phyloP scores from a whole-genome alignment of 1,140 invertebrate species.

The Drosophila navojoa region DNA sequence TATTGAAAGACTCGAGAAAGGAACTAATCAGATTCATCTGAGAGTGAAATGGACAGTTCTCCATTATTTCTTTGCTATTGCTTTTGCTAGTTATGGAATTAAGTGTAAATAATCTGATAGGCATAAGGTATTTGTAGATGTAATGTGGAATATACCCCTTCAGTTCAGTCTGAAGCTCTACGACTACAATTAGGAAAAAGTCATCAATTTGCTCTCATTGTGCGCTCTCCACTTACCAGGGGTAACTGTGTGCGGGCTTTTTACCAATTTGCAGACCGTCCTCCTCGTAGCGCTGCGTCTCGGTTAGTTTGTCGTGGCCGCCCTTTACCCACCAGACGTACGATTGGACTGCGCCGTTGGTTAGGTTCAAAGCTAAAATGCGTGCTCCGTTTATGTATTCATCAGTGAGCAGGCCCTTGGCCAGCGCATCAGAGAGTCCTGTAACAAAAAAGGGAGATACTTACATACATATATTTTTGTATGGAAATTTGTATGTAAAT shows the following conservation, averaged over 20 bases:
- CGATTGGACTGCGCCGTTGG: conserved; percentile 85
- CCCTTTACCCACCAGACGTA: conserved; percentile 86
- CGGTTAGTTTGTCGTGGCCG: conserved; percentile 70
- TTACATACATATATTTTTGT: conserved; percentile 7
- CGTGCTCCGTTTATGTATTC: conserved; percentile 85
- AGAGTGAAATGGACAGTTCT: no score
- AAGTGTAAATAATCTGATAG: no score
- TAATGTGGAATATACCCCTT: background rate
- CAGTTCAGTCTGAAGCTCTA: background rate
- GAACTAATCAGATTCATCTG: no score
- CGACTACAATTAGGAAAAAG: background rate
- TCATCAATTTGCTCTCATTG: background rate
- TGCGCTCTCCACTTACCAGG: conserved; percentile 84
- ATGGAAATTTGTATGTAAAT: background rate
- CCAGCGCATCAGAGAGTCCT: conserved; percentile 86
- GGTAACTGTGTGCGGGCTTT: conserved; percentile 85
- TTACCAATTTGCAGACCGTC: conserved; percentile 85
- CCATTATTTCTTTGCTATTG: no score
- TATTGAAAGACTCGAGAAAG: no score
- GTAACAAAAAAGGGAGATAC: conserved; percentile 8
- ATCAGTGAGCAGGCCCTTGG: conserved; percentile 86
- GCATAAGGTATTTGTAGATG: no score
- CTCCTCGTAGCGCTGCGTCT: conserved; percentile 84
- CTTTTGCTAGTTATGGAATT: no score
- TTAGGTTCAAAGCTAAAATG: conserved; percentile 86